Base-by-base conservation (phyloP, 2,113 vertebrate genomes). In the Upupa epops region DNA sequence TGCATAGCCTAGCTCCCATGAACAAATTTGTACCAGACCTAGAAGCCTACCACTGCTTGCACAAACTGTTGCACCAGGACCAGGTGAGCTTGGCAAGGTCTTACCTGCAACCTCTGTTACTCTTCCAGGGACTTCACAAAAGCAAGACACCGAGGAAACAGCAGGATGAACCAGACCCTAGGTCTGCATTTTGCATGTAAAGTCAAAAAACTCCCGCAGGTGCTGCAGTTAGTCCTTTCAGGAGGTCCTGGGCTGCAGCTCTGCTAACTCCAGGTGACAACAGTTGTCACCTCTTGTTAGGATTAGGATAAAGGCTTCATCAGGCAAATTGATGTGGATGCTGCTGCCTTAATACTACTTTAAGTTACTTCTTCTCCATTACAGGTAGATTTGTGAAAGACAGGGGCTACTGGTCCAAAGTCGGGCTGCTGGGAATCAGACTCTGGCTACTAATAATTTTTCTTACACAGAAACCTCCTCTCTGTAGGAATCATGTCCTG, bases 201-300 rank as follows among this genome's bases (percentile, higher is more conserved):
- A 2, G 1, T 2, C 69, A 42, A 5, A 71, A 74, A 59, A 79
- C 59, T 37, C 59, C 80, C 51, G 14, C 49, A 52, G 88, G 83
- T 90, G 58, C 59, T 86, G 89, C 64, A 71, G 72, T 74, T 9
- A 22, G 40, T 18, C 56, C 90, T 74, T 77, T 25, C 84, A 79
- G 89, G 64, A 31, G 72, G 45, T 46, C 64, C 45, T 11, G 68
- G 59, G 71, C 63, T 89, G 77, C 75, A 55, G 64, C 80, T 69
- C 81, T 78, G 86, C 86, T 95, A 89, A 96, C 77, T 86, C 55
- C 11, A 17, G 70, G n/a, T 89, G 96, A 90, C 94, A 95, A 63
- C 83, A 6, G 34, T 9, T 94, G 96, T 93, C 96, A 89, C 46
- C 74, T 94, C 70, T 78, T n/a, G 40, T 96, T 92, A 94, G 14